Percentiles rank a stretch among this genome's conserved stretches.
Conservation (phyloP, 2,797 vertebrate genomes). For the Anas bernieri region DNA sequence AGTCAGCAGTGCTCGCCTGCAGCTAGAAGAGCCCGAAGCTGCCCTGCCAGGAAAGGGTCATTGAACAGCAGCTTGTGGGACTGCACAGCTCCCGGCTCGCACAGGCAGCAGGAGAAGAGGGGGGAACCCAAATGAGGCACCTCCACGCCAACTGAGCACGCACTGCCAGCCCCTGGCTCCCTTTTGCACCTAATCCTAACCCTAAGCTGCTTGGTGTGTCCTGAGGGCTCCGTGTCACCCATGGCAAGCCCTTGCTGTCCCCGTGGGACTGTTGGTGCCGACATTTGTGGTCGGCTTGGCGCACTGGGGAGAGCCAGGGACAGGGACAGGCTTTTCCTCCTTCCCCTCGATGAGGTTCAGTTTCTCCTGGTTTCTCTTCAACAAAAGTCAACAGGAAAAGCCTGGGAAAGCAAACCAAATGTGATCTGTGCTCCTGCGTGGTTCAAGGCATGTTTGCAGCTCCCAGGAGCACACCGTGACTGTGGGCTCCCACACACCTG, state of each 20-base stretch:
- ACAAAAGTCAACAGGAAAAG: background rate
- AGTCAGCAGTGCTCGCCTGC: background rate
- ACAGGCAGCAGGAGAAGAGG: background rate
- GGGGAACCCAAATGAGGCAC: background rate
- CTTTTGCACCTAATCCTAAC: background rate
- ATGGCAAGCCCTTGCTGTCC: background rate
- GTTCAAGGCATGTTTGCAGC: accelerated
- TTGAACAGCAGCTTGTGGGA: background rate
- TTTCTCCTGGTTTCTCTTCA: background rate
- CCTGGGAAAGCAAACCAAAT: background rate
- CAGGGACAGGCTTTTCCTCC: background rate
- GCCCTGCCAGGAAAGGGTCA: background rate
- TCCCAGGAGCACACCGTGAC: background rate
- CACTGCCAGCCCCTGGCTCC: background rate
- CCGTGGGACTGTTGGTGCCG: background rate
- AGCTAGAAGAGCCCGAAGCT: background rate
- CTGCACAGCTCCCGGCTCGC: accelerated
- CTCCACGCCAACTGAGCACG: background rate
- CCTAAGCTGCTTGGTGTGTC: background rate
- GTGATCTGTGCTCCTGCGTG: background rate
- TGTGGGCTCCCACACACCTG: accelerated
- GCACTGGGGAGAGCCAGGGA: background rate
- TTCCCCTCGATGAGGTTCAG: background rate
- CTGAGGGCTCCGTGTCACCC: background rate
- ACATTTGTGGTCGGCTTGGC: background rate